Percentiles rank a stretch among this genome's conserved stretches.
phyloP scores from a whole-genome alignment of 2,797 vertebrate species.

The Dicrostonyx torquatus region DNA sequence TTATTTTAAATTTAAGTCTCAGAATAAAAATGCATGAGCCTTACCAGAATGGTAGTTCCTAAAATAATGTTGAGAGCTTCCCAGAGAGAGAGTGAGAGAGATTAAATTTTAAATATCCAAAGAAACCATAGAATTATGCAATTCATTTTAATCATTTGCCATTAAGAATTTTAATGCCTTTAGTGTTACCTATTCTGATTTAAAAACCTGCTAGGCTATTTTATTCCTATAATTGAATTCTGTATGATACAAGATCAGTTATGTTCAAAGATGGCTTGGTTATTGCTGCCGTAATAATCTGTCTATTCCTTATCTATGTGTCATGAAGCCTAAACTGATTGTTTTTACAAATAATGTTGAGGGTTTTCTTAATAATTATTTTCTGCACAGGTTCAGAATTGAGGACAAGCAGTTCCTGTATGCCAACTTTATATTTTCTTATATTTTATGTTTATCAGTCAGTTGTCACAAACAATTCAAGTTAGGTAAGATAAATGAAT shows the following conservation, averaged over 20 bases:
- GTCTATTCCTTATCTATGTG: background rate
- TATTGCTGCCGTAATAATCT: background rate
- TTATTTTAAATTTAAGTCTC: background rate
- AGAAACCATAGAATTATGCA: background rate
- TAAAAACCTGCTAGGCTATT: background rate
- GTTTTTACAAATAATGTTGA: constrained; percentile 19
- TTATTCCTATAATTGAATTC: constrained; percentile 46
- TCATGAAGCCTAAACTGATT: background rate
- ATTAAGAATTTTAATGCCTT: constrained; percentile 32
- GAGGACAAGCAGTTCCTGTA: background rate
- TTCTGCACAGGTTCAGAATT: background rate
- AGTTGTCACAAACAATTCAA: background rate
- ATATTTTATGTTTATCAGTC: background rate
- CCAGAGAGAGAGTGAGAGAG: background rate
- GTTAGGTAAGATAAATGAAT: background rate
- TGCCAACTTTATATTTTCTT: background rate
- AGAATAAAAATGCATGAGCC: constrained; percentile 35
- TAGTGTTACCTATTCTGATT: background rate
- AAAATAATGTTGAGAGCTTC: constrained; percentile 53
- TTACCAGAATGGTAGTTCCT: background rate
- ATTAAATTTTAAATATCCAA: constrained; percentile 21
- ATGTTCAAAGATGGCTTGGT: constrained; percentile 21
- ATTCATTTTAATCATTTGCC: constrained; percentile 30
- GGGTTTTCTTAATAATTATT: background rate
- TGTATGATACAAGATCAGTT: background rate